Percentiles rank a stretch among this genome's conserved stretches.
phyloP scores from a whole-genome alignment of 1,140 invertebrate species.

The Dolichoris vasculosae region DNA sequence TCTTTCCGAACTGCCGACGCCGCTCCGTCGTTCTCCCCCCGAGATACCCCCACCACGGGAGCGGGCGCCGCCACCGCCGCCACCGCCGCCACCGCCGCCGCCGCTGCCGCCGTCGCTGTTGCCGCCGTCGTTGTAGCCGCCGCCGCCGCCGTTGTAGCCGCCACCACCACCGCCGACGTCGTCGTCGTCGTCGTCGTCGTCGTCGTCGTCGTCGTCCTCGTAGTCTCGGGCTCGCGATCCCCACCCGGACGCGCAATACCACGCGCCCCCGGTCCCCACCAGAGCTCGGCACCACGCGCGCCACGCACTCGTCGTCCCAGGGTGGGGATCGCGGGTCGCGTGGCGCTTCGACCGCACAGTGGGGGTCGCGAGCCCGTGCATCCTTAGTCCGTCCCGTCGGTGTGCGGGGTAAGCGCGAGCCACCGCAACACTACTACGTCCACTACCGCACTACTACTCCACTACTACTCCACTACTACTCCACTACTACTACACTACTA shows the following conservation, averaged over 20 bases:
- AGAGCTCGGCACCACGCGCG: conserved; percentile 63
- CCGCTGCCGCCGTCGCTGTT: conserved; percentile 49
- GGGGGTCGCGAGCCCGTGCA: conserved; percentile 46
- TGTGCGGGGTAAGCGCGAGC: not conserved
- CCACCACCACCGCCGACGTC: conserved; percentile 27
- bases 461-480: conserved; percentile 1
- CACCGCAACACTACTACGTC: not conserved
- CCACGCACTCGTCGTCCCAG: conserved; percentile 64
- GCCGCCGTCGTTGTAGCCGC: conserved; percentile 56
- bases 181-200: conserved; percentile 16
- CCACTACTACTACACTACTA: conserved; percentile 20
- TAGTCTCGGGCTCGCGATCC: conserved; percentile 35
- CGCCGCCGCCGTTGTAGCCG: conserved; percentile 12
- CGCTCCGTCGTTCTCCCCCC: conserved; percentile 61
- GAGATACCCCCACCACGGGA: conserved; percentile 28
- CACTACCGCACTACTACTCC: not conserved
- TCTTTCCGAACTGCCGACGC: conserved; percentile 69
- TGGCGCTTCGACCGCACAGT: conserved; percentile 63
- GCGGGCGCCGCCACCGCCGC: conserved; percentile 1
- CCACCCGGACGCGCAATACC: conserved; percentile 57
- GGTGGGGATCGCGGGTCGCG: conserved; percentile 70
- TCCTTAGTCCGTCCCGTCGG: conserved; percentile 11
- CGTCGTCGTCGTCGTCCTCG: conserved; percentile 16
- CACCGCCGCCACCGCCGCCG: conserved; percentile 34
- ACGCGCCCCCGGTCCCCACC: conserved; percentile 69